Evolutionary conservation across 2,797 vertebrate species (phyloP).

Genomic region (Ibycter americanus): DNA sequence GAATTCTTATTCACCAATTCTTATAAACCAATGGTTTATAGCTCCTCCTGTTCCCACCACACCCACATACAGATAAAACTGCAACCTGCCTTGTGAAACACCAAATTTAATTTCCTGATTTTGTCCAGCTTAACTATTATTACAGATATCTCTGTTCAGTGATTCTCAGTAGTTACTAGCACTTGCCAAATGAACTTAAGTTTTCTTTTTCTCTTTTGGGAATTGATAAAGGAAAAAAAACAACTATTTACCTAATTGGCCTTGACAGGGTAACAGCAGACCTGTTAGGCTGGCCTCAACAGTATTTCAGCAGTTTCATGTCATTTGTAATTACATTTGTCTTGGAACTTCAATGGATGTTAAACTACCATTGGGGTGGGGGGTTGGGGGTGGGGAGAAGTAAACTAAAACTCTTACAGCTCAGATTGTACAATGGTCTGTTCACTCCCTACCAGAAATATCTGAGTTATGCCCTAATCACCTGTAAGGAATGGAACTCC

Average conservation of each 20-base stretch:
- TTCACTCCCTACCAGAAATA: neutral
- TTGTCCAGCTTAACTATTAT: neutral
- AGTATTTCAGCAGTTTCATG: neutral
- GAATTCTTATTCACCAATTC: neutral
- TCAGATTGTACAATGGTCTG: neutral
- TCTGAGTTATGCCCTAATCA: neutral
- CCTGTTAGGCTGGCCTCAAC: neutral
- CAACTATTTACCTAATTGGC: neutral
- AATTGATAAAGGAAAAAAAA: neutral
- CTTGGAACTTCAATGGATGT: neutral
- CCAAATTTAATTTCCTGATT: neutral
- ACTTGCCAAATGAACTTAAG: neutral
- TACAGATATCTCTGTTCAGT: neutral
- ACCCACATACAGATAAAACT: neutral
- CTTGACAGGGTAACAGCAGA: conserved; percentile 29
- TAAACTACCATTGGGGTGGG: neutral
- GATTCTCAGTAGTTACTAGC: neutral
- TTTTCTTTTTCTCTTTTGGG: conserved; percentile 30
- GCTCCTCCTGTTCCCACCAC: neutral
- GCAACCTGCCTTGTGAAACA: neutral
- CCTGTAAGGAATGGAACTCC: neutral
- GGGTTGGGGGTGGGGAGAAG: too few species aligned
- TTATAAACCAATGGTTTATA: neutral
- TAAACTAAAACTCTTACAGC: neutral
- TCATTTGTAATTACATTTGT: conserved; percentile 27